Percentiles rank a stretch among this genome's conserved stretches.
phyloP scores from a whole-genome alignment of 1,140 invertebrate species.

The Lordiphosa mommai region DNA sequence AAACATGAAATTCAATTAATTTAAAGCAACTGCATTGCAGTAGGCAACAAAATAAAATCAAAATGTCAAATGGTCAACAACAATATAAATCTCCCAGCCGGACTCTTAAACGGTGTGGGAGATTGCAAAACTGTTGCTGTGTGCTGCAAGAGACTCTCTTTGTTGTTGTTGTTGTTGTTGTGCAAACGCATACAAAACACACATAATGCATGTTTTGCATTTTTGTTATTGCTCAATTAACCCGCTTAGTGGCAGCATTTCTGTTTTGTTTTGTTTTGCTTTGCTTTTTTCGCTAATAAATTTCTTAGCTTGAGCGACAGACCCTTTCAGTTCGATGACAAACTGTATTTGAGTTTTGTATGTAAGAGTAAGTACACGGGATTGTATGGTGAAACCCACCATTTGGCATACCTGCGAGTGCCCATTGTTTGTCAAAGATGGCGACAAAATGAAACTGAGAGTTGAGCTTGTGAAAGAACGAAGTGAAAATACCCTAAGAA shows the following conservation, averaged over 20 bases:
- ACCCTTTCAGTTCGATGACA: conserved; percentile 36
- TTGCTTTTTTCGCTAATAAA: conserved; percentile 56
- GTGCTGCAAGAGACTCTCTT: conserved; percentile 8
- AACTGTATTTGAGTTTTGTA: conserved; percentile 27
- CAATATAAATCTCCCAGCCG: conserved; percentile 2
- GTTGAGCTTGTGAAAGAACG: too few relatives aligned
- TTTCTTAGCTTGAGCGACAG: conserved; percentile 16
- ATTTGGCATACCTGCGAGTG: conserved; percentile 46
- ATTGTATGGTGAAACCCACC: conserved; percentile 5
- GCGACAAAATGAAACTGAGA: conserved; percentile 28
- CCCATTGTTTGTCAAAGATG: conserved; percentile 47
- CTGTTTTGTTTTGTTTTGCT: not conserved
- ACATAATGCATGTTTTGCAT: conserved; percentile 58
- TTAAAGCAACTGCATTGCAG: conserved; percentile 13
- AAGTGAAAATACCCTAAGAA: too few relatives aligned
- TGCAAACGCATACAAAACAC: conserved; percentile 50
- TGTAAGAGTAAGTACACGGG: not conserved
- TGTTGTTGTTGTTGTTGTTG: conserved; percentile 23
- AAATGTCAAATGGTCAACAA: conserved; percentile 37
- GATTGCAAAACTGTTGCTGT: conserved; percentile 24
- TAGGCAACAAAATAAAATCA: conserved; percentile 11
- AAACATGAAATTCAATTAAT: conserved; percentile 38
- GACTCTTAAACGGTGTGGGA: conserved; percentile 2
- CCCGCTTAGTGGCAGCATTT: conserved; percentile 37
- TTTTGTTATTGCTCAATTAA: conserved; percentile 68